A percentile compares a stretch with the other conserved stretches of the same genome.
Evolutionary conservation across 2,797 vertebrate species (phyloP).

Genomic region (Brachyrhaphis roseni): DNA sequence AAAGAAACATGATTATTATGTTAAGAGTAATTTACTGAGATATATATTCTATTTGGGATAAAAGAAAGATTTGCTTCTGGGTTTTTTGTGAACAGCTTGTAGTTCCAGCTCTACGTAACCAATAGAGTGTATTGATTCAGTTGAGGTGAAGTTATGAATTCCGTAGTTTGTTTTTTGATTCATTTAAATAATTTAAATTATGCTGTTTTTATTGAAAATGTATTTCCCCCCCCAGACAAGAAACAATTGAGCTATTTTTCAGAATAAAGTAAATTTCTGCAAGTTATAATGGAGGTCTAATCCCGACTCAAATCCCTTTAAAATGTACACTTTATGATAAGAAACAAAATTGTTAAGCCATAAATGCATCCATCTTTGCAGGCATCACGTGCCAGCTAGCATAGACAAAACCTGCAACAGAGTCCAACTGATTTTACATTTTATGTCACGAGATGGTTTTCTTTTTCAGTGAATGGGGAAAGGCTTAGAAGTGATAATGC

Average conservation of each 20-base stretch:
- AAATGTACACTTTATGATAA: constrained; percentile 10
- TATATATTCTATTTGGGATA: too few relatives aligned
- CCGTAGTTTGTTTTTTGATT: too few relatives aligned
- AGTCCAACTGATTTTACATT: background rate
- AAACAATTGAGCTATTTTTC: background rate
- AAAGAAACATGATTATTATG: background rate
- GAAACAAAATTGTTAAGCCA: constrained; percentile 4
- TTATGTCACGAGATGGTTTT: background rate
- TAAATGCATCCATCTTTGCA: background rate
- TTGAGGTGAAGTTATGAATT: too few relatives aligned
- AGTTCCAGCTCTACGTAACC: too few relatives aligned
- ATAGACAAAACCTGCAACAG: background rate
- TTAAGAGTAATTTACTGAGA: too few relatives aligned
- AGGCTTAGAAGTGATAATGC: background rate
- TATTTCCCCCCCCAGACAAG: background rate
- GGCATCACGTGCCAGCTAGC: background rate
- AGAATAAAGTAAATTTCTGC: background rate
- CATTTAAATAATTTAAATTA: too few relatives aligned
- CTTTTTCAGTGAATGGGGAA: background rate
- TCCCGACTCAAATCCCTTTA: background rate
- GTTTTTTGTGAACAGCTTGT: too few relatives aligned
- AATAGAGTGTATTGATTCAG: too few relatives aligned
- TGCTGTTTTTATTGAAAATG: background rate
- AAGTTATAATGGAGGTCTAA: constrained; percentile 7
- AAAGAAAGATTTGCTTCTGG: too few relatives aligned